These are phyloP conservation scores for Papilio gigon DNA, from an alignment of 2,888 invertebrate genomes.

Conservation along the genomic window DNA sequence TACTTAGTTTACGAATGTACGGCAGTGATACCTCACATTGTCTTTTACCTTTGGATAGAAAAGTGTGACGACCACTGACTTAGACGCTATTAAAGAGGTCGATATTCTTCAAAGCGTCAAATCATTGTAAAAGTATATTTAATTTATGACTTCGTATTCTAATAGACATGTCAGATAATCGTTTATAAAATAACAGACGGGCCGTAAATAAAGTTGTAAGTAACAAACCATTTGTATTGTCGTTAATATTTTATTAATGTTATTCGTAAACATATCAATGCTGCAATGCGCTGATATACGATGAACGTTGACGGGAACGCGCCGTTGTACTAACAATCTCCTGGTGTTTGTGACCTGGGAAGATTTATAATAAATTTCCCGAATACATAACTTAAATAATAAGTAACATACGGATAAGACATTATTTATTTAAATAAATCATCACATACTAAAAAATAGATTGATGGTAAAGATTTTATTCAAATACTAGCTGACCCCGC, in stretches of 20 bases:
- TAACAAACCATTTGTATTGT: slow-evolving; percentile 18
- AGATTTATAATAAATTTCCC: slow-evolving; percentile 35
- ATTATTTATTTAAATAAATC: no score
- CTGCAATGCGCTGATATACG: slow-evolving; percentile 26
- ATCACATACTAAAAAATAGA: no score
- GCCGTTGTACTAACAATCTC: slow-evolving; percentile 5
- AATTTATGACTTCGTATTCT: background rate
- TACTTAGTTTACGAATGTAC: no score
- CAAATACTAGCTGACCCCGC: no score
- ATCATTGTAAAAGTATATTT: no score
- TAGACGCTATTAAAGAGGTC: no score
- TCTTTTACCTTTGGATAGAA: no score
- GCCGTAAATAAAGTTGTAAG: slow-evolving; percentile 6
- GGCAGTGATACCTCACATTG: no score
- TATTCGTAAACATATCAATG: slow-evolving; percentile 30
- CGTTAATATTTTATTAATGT: slow-evolving; percentile 22
- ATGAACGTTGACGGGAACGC: slow-evolving; percentile 8
- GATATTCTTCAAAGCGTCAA: no score
- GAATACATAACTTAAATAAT: slow-evolving; percentile 11
- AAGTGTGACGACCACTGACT: no score
- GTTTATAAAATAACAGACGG: background rate
- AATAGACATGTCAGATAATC: background rate
- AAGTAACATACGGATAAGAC: slow-evolving; percentile 26
- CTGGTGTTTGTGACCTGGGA: slow-evolving; percentile 23
- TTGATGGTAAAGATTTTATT: no score